Conservation (phyloP, 2,113 vertebrate genomes). For the Gopherus flavomarginatus region DNA sequence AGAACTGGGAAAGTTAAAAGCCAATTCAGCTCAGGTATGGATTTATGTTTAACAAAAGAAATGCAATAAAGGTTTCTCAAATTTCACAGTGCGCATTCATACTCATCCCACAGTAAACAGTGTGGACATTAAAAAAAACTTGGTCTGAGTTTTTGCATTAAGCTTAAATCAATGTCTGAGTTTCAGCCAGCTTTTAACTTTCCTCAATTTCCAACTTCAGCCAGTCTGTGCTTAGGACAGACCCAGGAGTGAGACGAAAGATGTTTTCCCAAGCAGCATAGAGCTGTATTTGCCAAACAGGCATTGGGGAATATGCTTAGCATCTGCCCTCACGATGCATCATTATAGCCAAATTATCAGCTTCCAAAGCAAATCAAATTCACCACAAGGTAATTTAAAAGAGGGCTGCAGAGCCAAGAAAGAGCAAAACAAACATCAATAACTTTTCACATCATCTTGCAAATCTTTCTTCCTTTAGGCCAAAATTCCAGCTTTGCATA, state of each 20-base stretch:
- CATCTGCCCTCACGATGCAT: neutral
- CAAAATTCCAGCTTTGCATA: neutral
- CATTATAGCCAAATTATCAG: neutral
- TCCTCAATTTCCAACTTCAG: neutral
- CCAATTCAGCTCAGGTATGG: neutral
- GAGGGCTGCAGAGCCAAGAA: neutral
- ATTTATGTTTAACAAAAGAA: constrained; percentile 4
- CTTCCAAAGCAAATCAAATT: neutral
- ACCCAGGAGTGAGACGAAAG: neutral
- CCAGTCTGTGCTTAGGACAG: accelerated
- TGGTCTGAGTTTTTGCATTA: neutral
- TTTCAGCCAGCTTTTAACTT: neutral
- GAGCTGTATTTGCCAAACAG: accelerated
- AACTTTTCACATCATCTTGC: neutral
- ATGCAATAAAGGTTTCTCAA: constrained; percentile 11
- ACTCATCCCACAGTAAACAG: neutral
- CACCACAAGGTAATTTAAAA: neutral
- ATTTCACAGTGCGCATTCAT: constrained; percentile 22
- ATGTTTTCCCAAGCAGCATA: neutral
- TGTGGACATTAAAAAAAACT: constrained; percentile 39
- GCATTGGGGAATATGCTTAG: neutral
- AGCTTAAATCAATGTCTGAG: neutral
- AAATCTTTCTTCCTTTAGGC: neutral
- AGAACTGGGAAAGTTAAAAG: constrained; percentile 1
- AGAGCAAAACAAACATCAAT: accelerated